These are phyloP conservation scores for Formica aserva DNA, from an alignment of 2,888 invertebrate species.

Conservation along the genomic window DNA sequence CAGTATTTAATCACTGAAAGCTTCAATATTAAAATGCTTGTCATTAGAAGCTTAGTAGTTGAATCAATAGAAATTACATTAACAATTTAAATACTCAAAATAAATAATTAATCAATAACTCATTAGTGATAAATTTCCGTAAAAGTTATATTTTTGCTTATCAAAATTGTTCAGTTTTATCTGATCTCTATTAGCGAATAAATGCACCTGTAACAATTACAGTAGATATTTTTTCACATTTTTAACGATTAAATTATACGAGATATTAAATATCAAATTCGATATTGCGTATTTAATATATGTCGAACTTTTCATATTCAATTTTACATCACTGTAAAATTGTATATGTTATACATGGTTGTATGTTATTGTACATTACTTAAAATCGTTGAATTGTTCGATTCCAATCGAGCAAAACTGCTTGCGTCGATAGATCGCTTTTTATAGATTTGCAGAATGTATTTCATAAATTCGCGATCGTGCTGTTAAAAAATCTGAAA, in stretches of 20 bases:
- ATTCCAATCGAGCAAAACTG: conserved; percentile 6
- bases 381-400: conserved; percentile 30
- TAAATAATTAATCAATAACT: too few species aligned
- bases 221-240: background rate
- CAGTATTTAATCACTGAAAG: too few species aligned
- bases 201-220: background rate
- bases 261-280: background rate
- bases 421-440: background rate
- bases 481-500: background rate
- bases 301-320: background rate
- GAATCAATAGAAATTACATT: too few species aligned
- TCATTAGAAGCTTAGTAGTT: too few species aligned
- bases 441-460: background rate
- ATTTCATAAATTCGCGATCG: background rate
- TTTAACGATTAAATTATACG: background rate
- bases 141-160: background rate
- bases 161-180: background rate
- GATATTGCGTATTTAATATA: background rate
- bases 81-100: too few species aligned
- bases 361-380: background rate
- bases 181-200: background rate
- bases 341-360: background rate
- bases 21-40: too few species aligned
- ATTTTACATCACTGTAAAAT: background rate
- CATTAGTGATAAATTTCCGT: too few species aligned